Base-by-base conservation (phyloP, 2,888 invertebrate species). In the Scaptomyza flava region DNA sequence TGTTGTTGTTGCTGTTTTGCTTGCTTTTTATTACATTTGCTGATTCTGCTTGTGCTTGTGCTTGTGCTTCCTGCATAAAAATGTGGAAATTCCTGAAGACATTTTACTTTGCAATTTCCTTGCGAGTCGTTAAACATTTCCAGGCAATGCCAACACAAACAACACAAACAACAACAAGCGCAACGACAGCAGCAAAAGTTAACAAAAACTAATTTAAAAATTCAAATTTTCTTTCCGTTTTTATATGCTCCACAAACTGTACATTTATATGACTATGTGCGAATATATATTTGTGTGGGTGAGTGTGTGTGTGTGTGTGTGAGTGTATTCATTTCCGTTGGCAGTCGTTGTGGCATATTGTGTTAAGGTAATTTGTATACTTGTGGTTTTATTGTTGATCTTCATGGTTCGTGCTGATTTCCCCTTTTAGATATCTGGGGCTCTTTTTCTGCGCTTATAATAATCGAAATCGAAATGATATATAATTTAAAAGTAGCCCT, bases 131-230 rank as follows among this genome's bases (percentile, higher is more conserved):
- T 90, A 90, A 90, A 89, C 89, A 90, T 89, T 90, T 89, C 88
- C 84, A 84, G 84, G 87, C 84, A 71, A 58, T 80, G 67, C 52
- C 62, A 67, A 50, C 66, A 6, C 27, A 27, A 68, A 64, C 60
- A 79, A 46, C 57, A 56, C 53, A 42, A 42, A 56, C 61, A 48
- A 42, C 51, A 47, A 52, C 50, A 53, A 50, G 12, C 51, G 6
- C 65, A 50, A 58, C 70, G 60, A 59, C 81, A 81, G 72, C 78
- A 75, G 81, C 75, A 81, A 79, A 89, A 91, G 89, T 90, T 91
- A 89, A 89, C 91, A 72, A 91, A 91, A 91, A 91, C 91, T 91
- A 91, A 91, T 91, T 91, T 91, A 90, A 91, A 91, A 91, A 91
- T 91, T 91, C 90, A 91, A 91, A 91, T 91, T 90, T 91, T 73